A percentile compares a stretch with the other conserved stretches of the same genome.
These are phyloP conservation scores for Formica aserva DNA, from an alignment of 2,888 invertebrate genomes.

Conservation along the genomic window DNA sequence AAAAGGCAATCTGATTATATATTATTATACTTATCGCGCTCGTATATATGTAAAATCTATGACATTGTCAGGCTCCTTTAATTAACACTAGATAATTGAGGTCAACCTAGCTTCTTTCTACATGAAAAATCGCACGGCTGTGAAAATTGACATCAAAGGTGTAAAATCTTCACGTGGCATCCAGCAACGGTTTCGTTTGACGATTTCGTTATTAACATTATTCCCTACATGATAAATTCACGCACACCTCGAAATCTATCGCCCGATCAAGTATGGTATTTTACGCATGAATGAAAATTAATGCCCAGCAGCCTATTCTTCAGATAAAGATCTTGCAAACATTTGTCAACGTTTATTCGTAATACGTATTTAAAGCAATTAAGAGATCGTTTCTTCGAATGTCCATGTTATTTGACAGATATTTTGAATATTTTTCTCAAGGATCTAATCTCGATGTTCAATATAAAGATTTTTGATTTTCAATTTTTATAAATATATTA, in stretches of 20 bases:
- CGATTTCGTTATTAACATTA: background rate
- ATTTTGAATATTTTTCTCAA: background rate
- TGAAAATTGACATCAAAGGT: conserved; percentile 19
- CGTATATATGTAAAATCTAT: background rate
- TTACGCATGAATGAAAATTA: background rate
- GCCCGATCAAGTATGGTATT: background rate
- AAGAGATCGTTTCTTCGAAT: background rate
- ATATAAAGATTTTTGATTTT: background rate
- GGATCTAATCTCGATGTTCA: background rate
- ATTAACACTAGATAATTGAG: conserved; percentile 32
- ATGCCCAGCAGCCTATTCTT: background rate
- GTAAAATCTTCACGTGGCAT: background rate
- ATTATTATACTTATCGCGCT: background rate
- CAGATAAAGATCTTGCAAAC: background rate
- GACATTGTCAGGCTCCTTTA: background rate
- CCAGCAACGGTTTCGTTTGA: background rate
- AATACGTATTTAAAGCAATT: background rate
- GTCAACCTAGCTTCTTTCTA: background rate
- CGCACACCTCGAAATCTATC: background rate
- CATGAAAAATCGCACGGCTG: conserved; percentile 21
- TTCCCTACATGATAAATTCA: background rate
- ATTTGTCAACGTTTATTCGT: background rate
- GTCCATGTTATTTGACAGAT: background rate
- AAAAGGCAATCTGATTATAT: background rate
- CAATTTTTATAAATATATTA: background rate